phyloP scores from a whole-genome alignment of 2,888 invertebrate species.

The Melinaea menophilus region DNA sequence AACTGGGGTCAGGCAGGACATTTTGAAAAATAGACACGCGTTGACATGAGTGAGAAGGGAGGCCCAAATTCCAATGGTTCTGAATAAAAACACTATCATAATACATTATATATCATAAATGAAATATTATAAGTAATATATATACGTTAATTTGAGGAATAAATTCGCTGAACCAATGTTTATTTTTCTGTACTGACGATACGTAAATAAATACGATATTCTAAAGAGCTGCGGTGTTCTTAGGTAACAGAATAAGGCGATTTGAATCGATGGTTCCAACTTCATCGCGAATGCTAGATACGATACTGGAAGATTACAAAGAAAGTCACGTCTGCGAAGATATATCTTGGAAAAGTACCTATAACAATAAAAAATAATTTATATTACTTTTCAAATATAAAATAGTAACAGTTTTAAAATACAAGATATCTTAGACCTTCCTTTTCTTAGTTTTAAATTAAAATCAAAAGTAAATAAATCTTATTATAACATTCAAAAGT shows the following conservation, averaged over 20 bases:
- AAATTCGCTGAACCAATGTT: constrained; percentile 65
- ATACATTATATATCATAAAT: neutral
- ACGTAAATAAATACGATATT: constrained; percentile 67
- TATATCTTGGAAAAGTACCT: constrained; percentile 64
- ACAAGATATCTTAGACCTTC: too few species aligned
- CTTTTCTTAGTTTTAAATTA: too few species aligned
- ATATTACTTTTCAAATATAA: too few species aligned
- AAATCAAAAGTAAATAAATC: neutral
- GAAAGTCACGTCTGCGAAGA: constrained; percentile 61
- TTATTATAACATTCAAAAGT: too few species aligned
- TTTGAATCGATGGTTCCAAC: constrained; percentile 40
- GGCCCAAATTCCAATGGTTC: constrained; percentile 68
- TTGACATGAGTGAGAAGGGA: constrained; percentile 69
- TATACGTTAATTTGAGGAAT: constrained; percentile 63
- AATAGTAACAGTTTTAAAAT: too few species aligned
- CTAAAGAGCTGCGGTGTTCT: constrained; percentile 65
- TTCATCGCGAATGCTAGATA: constrained; percentile 55
- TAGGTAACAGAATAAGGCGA: constrained; percentile 55
- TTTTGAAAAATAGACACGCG: constrained; percentile 70
- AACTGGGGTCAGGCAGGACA: constrained; percentile 66
- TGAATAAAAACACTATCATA: constrained; percentile 35
- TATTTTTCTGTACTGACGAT: constrained; percentile 59
- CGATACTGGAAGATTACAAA: constrained; percentile 60
- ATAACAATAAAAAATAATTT: constrained; percentile 3
- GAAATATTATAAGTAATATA: constrained; percentile 14